Base-by-base conservation (phyloP, 1,140 invertebrate genomes). In the Drosophila ananassae region DNA sequence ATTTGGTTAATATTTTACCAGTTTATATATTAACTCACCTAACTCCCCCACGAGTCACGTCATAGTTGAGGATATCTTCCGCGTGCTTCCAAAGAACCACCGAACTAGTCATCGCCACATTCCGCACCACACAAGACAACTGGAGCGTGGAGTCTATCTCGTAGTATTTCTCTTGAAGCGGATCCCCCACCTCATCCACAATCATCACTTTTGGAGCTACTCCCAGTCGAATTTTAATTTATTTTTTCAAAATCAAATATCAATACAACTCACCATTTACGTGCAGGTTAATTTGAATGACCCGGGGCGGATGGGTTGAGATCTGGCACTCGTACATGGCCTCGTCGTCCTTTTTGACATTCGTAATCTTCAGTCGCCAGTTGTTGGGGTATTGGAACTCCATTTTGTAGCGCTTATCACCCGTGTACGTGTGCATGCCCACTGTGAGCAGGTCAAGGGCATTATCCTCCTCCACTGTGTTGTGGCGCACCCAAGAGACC, bases 281-380 rank as follows among this genome's bases (percentile, higher is more conserved):
- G 91, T 94, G 94, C 48, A 96, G 92, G 91, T 95, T 95, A 63
- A 95, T 94, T 87, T 94, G 93, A 92, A 95, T 95, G 71, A 95
- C 95, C 87, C 95, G 94, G 32, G 95, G 95, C 61, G 95, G 95
- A 92, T 96, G 95, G 30, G 95, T 96, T 58, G 95, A 95, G 87
- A 96, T 95, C 92, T 96, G 95, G 90, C 95, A 96, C 90, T 95
- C 95, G 91, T 96, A 96, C 51, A 94, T 93, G 25, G 95, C 95
- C 85, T 95, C 95, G 77, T 96, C 95, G 74, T 94, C 94, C 73
- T 94, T 95, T 74, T 94, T 95, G 8, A 95, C 94, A 57, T 94
- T 94, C 79, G 93, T 93, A 73, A 96, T 95, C 92, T 95, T 94
- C 39, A 96, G 92, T 61, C 94, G 94, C 95, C 95, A 96, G 92